Conservation (phyloP, 2,113 vertebrate species). For the Hypomesus transpacificus region DNA sequence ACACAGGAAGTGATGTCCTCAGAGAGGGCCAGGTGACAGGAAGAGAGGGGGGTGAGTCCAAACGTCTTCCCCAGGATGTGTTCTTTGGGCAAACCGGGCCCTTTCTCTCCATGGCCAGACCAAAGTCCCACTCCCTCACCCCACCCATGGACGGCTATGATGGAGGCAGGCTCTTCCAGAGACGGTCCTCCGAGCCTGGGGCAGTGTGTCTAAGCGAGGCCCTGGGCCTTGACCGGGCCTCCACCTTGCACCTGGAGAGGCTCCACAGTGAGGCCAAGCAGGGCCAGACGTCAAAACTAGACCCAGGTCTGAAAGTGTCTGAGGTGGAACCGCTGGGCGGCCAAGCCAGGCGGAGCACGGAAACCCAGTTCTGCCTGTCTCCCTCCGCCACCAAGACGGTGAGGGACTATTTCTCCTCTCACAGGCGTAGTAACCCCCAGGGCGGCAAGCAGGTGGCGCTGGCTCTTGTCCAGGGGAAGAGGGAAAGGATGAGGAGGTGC, state of each 20-base stretch:
- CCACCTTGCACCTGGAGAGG: constrained; percentile 22
- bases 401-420: constrained; percentile 62
- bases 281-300: constrained; percentile 45
- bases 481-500: constrained; percentile 70
- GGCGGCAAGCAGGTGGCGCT: constrained; percentile 67
- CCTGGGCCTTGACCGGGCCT: constrained; percentile 25
- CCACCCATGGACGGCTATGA: constrained; percentile 23
- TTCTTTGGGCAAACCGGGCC: constrained; percentile 51
- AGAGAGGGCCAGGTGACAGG: constrained; percentile 4
- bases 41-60: constrained; percentile 9
- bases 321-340: constrained; percentile 32
- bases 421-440: constrained; percentile 54
- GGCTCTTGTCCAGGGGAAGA: constrained; percentile 62
- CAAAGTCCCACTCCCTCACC: constrained; percentile 43
- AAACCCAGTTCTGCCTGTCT: constrained; percentile 59
- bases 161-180: constrained; percentile 11
- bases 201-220: constrained; percentile 2
- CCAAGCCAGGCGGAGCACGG: not conserved
- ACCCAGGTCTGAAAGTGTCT: constrained; percentile 51
- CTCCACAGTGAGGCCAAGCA: constrained; percentile 16
- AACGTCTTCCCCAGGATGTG: constrained; percentile 35
- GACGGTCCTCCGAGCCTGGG: constrained; percentile 54
- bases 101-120: constrained; percentile 51
- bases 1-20: not conserved
- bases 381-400: constrained; percentile 58